phyloP scores from a whole-genome alignment of 2,113 vertebrate species.

The Percina caprodes region DNA sequence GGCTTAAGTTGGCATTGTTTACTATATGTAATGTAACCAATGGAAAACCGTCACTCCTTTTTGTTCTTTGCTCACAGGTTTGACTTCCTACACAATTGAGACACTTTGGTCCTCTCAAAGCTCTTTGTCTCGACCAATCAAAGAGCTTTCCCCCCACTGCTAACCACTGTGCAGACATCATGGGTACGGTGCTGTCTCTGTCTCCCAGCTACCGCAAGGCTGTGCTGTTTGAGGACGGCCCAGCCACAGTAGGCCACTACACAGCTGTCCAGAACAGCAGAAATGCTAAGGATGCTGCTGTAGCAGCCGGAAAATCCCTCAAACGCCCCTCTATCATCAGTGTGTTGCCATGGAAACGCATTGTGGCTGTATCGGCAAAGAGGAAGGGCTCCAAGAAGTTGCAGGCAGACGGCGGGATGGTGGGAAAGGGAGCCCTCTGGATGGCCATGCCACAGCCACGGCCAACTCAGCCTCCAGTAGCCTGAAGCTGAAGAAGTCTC shows the following conservation, averaged over 20 bases:
- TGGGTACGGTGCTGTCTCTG: slow-evolving; percentile 93
- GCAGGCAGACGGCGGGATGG: slow-evolving; percentile 79
- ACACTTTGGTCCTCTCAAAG: slow-evolving; percentile 11
- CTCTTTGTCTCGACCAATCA: slow-evolving; percentile 37
- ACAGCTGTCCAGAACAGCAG: slow-evolving; percentile 93
- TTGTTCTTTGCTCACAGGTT: slow-evolving; percentile 47
- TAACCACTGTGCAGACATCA: slow-evolving; percentile 70
- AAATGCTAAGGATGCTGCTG: slow-evolving; percentile 87
- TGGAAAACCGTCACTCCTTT: not conserved
- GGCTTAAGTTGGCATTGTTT: not conserved
- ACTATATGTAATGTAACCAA: not conserved
- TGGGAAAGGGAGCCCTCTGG: slow-evolving; percentile 86
- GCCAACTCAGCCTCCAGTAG: slow-evolving; percentile 85
- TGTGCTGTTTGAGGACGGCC: slow-evolving; percentile 90
- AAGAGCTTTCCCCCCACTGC: slow-evolving; percentile 12
- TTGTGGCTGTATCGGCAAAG: slow-evolving; percentile 92
- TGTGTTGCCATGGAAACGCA: slow-evolving; percentile 92
- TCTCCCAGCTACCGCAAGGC: slow-evolving; percentile 94
- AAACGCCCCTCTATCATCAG: slow-evolving; percentile 92
- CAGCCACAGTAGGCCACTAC: slow-evolving; percentile 89
- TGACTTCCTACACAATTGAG: slow-evolving; percentile 35
- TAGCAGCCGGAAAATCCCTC: slow-evolving; percentile 81
- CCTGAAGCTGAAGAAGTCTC: slow-evolving; percentile 93
- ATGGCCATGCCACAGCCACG: slow-evolving; percentile 48
- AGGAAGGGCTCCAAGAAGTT: slow-evolving; percentile 93